A percentile compares a stretch with the other conserved stretches of the same genome.
Conservation (phyloP, 2,888 invertebrate genomes). For the Rotaria magnacalcarata region DNA sequence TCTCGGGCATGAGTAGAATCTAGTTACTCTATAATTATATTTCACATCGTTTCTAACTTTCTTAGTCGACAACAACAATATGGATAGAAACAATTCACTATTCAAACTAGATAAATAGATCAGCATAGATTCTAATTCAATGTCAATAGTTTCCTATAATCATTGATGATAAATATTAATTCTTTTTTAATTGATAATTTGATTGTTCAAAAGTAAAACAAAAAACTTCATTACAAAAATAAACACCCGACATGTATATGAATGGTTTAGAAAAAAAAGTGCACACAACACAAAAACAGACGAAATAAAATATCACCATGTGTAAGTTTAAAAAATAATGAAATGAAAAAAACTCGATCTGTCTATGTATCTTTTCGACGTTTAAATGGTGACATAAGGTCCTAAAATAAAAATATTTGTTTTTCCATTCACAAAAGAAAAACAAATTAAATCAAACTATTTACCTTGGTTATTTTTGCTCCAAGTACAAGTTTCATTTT, state of each 20-base stretch:
- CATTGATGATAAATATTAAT: too few relatives aligned
- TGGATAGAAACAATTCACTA: too few relatives aligned
- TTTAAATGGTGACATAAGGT: neutral
- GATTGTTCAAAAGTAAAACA: neutral
- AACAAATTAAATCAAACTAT: neutral
- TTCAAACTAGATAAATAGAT: too few relatives aligned
- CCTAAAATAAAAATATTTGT: neutral
- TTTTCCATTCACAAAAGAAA: neutral
- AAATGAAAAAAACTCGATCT: neutral
- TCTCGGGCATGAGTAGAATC: too few relatives aligned
- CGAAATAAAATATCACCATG: neutral
- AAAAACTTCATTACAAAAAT: neutral
- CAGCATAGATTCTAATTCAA: too few relatives aligned
- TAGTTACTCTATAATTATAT: too few relatives aligned
- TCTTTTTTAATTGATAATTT: too few relatives aligned
- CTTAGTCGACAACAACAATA: too few relatives aligned
- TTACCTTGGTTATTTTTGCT: neutral
- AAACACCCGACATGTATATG: neutral
- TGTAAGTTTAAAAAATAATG: neutral
- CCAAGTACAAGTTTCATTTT: conserved; percentile 22
- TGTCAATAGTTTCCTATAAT: too few relatives aligned
- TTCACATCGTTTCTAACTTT: too few relatives aligned
- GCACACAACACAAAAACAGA: neutral
- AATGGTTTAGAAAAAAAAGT: neutral
- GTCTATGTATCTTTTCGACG: neutral